Percentiles rank a stretch among this genome's conserved stretches.
Evolutionary conservation across 2,797 vertebrate species (phyloP).

Genomic region (Hybognathus amarus): DNA sequence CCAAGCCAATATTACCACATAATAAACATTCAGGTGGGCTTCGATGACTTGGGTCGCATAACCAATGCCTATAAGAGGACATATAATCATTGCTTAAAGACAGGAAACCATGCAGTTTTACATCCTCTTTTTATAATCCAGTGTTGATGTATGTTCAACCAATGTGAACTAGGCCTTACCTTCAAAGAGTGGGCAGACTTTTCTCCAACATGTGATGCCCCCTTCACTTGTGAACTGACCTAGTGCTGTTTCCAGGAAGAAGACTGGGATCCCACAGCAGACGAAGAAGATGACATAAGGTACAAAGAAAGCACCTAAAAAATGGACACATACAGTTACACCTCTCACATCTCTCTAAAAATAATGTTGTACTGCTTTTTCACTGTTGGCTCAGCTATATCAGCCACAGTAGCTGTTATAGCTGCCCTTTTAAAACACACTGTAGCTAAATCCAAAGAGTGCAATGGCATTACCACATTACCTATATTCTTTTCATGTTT

Average conservation of each 20-base stretch:
- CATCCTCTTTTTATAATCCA: background rate
- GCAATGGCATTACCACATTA: background rate
- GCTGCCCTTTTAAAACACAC: background rate
- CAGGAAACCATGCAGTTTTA: background rate
- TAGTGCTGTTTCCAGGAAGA: constrained; percentile 97
- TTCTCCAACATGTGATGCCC: constrained; percentile 98
- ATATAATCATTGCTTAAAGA: background rate
- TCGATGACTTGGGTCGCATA: constrained; percentile 98
- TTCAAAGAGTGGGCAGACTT: constrained; percentile 97
- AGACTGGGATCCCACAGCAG: constrained; percentile 97
- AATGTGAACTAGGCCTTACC: constrained; percentile 74
- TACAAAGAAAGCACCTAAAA: constrained; percentile 94
- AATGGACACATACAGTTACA: constrained; percentile 10
- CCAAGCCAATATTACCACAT: constrained; percentile 97
- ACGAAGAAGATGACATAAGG: constrained; percentile 98
- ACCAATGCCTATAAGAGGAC: constrained; percentile 86
- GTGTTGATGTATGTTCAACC: background rate
- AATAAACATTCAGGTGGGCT: constrained; percentile 96
- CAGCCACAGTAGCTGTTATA: background rate
- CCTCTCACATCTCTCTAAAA: background rate
- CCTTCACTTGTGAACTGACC: constrained; percentile 98
- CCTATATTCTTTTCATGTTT: background rate
- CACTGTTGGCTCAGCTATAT: background rate
- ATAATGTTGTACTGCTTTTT: background rate
- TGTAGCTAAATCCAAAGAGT: background rate